These are phyloP conservation scores for Sylvicapra grimmia DNA, from an alignment of 2,113 vertebrate species.

Conservation along the genomic window DNA sequence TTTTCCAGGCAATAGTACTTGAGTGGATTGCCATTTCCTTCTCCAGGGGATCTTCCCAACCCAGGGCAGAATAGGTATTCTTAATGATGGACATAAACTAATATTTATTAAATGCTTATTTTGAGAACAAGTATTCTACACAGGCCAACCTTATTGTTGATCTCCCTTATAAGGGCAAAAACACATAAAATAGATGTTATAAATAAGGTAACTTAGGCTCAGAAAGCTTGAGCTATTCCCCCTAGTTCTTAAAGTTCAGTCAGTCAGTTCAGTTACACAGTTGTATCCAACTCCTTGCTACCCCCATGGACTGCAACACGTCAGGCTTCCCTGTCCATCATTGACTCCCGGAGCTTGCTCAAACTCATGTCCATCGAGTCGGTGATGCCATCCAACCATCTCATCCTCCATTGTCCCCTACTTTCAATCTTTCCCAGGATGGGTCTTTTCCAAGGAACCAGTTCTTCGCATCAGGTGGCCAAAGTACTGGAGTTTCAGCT, in stretches of 20 bases:
- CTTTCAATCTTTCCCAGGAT: not conserved
- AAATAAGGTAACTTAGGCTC: not conserved
- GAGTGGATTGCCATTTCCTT: too few relatives aligned
- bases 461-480: not conserved
- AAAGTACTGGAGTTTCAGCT: not conserved
- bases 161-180: not conserved
- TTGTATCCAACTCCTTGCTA: not conserved
- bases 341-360: not conserved
- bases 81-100: not conserved
- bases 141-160: not conserved
- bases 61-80: not conserved
- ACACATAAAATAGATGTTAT: not conserved
- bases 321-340: not conserved
- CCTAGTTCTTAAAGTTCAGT: not conserved
- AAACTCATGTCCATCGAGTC: not conserved
- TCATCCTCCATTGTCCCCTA: not conserved
- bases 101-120: not conserved
- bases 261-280: not conserved
- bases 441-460: not conserved
- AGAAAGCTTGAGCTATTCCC: not conserved
- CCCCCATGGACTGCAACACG: not conserved
- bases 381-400: not conserved
- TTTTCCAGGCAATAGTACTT: too few relatives aligned
- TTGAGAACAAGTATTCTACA: not conserved
- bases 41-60: too few relatives aligned